Conservation (phyloP, 1,140 invertebrate genomes). For the Cydia amplana region DNA sequence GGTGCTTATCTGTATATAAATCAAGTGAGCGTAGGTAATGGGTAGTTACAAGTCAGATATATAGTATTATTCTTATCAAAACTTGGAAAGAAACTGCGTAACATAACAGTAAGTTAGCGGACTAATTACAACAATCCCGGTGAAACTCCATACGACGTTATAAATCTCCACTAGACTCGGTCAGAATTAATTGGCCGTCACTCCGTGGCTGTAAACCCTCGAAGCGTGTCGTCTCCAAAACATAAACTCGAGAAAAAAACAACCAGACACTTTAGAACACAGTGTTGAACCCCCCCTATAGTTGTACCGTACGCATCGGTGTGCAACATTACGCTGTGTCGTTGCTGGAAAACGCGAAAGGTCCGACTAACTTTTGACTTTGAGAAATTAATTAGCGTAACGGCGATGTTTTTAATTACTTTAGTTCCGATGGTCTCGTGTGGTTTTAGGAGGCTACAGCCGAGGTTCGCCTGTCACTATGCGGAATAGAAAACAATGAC, state of each 20-base stretch:
- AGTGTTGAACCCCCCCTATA: not conserved
- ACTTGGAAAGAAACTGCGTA: conserved; percentile 12
- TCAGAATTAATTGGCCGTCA: conserved; percentile 65
- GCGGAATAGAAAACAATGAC: conserved; percentile 28
- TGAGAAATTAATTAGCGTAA: conserved; percentile 74
- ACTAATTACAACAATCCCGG: conserved; percentile 21
- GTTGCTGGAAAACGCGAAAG: conserved; percentile 43
- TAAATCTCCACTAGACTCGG: conserved; percentile 61
- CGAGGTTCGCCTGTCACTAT: not conserved
- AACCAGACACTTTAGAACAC: not conserved
- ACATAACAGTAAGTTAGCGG: conserved; percentile 27
- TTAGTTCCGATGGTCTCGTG: conserved; percentile 48
- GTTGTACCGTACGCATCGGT: not conserved
- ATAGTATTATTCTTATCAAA: conserved; percentile 7
- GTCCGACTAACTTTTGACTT: conserved; percentile 60
- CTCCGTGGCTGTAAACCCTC: conserved; percentile 58
- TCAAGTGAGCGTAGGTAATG: not conserved
- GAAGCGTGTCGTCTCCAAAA: conserved; percentile 60
- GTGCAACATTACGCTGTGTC: conserved; percentile 26
- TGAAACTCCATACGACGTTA: conserved; percentile 43
- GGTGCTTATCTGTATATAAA: not conserved
- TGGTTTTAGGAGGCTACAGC: conserved; percentile 26
- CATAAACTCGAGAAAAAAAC: conserved; percentile 15
- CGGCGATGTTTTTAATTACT: conserved; percentile 67
- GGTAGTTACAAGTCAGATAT: not conserved